Percentiles rank a stretch among this genome's conserved stretches.
Evolutionary conservation across 2,797 vertebrate genomes (phyloP).

Genomic region (Lycodopsis pacificus): DNA sequence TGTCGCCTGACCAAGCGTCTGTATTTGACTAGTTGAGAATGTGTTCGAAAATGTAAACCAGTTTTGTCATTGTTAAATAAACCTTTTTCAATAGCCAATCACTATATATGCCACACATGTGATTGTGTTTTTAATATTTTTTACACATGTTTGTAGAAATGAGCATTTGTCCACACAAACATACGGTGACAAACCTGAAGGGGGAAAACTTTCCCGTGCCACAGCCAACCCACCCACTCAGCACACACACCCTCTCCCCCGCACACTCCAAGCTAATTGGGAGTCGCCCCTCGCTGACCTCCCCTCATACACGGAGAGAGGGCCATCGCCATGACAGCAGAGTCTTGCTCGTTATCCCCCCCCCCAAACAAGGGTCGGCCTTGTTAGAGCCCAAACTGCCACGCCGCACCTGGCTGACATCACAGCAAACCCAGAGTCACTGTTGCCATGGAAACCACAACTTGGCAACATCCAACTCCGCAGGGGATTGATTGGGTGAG

Average conservation of each 20-base stretch:
- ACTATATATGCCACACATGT: neutral
- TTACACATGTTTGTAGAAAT: slow-evolving; percentile 10
- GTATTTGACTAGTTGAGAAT: no score
- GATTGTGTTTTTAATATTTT: slow-evolving; percentile 3
- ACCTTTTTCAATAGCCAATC: neutral
- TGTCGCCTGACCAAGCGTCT: no score
- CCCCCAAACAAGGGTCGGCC: slow-evolving; percentile 59
- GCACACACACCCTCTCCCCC: slow-evolving; percentile 30
- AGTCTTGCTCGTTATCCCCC: slow-evolving; percentile 65
- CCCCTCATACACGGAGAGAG: slow-evolving; percentile 47
- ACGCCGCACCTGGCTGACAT: slow-evolving; percentile 76
- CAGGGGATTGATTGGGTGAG: slow-evolving; percentile 78
- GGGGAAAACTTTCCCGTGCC: neutral
- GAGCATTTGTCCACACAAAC: slow-evolving; percentile 15
- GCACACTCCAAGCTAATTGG: slow-evolving; percentile 63
- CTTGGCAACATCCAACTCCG: slow-evolving; percentile 64
- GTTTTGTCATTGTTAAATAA: neutral
- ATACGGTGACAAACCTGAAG: slow-evolving; percentile 10
- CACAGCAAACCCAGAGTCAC: slow-evolving; percentile 45
- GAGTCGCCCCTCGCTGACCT: slow-evolving; percentile 64
- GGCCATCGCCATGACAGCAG: slow-evolving; percentile 58
- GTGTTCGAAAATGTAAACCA: no score
- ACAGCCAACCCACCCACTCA: slow-evolving; percentile 12
- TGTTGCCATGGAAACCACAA: slow-evolving; percentile 70
- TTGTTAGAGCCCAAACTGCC: slow-evolving; percentile 64